Evolutionary conservation across 2,888 invertebrate species (phyloP).

Genomic region (Drosophila mimica): DNA sequence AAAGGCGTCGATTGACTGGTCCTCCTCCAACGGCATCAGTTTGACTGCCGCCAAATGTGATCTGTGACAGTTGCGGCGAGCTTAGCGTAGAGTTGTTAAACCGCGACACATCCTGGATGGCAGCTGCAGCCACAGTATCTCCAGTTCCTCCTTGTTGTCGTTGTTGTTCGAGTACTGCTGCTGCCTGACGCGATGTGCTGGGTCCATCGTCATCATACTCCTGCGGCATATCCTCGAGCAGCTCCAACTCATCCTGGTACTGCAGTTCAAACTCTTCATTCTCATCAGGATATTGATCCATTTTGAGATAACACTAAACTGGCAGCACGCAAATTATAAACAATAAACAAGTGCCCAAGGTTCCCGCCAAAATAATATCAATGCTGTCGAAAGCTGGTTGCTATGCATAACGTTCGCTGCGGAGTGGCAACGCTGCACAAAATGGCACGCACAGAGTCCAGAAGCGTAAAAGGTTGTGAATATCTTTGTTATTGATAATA

Average conservation of each 20-base stretch:
- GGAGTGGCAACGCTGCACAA: constrained; percentile 35
- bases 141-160: constrained; percentile 2
- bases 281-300: constrained; percentile 84
- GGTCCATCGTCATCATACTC: constrained; percentile 58
- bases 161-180: constrained; percentile 21
- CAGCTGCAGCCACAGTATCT: not conserved
- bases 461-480: not conserved
- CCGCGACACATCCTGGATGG: constrained; percentile 35
- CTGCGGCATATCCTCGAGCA: constrained; percentile 86
- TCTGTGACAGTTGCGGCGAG: constrained; percentile 83
- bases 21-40: constrained; percentile 32
- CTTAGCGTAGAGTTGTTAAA: constrained; percentile 43
- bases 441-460: not conserved
- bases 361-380: constrained; percentile 46
- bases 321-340: constrained; percentile 15
- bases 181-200: constrained; percentile 65
- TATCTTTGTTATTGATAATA: too few relatives aligned
- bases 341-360: constrained; percentile 37
- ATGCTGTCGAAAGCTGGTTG: constrained; percentile 19
- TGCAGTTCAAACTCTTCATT: constrained; percentile 90
- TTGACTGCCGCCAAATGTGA: constrained; percentile 72
- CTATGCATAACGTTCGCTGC: not conserved
- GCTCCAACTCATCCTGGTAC: constrained; percentile 90
- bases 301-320: constrained; percentile 24
- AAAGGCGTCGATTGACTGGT: constrained; percentile 81